These are phyloP conservation scores for Neolamprologus modestus DNA, from an alignment of 2,113 vertebrate species.

Conservation along the genomic window DNA sequence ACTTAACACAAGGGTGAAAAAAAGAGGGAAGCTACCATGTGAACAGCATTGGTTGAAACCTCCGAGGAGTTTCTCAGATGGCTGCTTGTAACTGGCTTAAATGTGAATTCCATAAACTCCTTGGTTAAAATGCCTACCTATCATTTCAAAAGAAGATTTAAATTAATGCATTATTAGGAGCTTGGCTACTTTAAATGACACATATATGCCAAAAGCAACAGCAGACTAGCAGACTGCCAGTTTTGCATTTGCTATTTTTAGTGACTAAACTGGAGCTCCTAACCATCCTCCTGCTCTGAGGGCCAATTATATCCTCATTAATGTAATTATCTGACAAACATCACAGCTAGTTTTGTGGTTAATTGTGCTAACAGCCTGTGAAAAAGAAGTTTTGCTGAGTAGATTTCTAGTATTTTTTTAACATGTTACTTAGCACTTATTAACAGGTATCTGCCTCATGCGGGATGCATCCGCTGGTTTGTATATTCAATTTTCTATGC, in stretches of 20 bases:
- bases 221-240: background rate
- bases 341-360: too few species aligned
- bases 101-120: background rate
- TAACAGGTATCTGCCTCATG: background rate
- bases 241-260: background rate
- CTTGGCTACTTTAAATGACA: background rate
- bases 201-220: background rate
- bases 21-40: background rate
- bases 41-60: background rate
- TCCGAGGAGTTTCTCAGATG: background rate
- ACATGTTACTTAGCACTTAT: background rate
- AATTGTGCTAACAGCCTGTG: background rate
- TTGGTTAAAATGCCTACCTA: background rate
- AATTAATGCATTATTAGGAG: background rate
- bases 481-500: background rate
- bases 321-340: background rate
- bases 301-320: background rate
- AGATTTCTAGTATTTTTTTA: background rate
- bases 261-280: background rate
- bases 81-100: background rate
- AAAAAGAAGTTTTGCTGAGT: background rate
- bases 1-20: background rate
- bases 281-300: background rate
- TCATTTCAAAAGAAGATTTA: background rate
- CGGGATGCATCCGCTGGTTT: background rate